Evolutionary conservation across 1,140 invertebrate species (phyloP).

Genomic region (Brachionus manjavacas): DNA sequence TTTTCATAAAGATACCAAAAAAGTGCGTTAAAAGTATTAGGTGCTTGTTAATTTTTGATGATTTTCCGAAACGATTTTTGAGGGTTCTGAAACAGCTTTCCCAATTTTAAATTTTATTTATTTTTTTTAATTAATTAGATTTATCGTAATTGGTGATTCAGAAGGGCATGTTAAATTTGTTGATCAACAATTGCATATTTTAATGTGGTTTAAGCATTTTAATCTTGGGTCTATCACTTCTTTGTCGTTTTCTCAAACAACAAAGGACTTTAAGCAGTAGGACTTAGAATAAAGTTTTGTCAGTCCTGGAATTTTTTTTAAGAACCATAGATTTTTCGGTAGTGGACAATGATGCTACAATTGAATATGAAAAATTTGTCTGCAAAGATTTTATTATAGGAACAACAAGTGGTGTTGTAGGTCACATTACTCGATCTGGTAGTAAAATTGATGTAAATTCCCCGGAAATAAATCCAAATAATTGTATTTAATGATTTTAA

Average conservation of each 20-base stretch:
- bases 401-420: conserved; percentile 52
- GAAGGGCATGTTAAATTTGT: conserved; percentile 57
- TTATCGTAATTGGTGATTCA: conserved; percentile 56
- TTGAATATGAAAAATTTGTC: conserved; percentile 51
- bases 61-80: too few relatives aligned
- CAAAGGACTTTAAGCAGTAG: conserved; percentile 23
- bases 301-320: not conserved
- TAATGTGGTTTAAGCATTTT: conserved; percentile 53
- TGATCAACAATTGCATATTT: conserved; percentile 56
- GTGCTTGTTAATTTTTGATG: too few relatives aligned
- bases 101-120: not conserved
- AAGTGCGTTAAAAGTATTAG: too few relatives aligned
- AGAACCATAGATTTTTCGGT: not conserved
- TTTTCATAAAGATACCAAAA: too few relatives aligned
- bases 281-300: not conserved
- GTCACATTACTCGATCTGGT: conserved; percentile 52
- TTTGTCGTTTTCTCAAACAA: conserved; percentile 42
- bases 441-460: conserved; percentile 50
- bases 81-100: too few relatives aligned
- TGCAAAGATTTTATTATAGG: conserved; percentile 55
- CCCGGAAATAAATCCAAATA: not conserved
- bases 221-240: conserved; percentile 42
- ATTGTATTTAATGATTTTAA: not conserved
- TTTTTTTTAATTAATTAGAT: conserved; percentile 46
- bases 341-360: conserved; percentile 52